Conservation (phyloP, 23 tunicate species). For the Clavelina lepadiformis region DNA sequence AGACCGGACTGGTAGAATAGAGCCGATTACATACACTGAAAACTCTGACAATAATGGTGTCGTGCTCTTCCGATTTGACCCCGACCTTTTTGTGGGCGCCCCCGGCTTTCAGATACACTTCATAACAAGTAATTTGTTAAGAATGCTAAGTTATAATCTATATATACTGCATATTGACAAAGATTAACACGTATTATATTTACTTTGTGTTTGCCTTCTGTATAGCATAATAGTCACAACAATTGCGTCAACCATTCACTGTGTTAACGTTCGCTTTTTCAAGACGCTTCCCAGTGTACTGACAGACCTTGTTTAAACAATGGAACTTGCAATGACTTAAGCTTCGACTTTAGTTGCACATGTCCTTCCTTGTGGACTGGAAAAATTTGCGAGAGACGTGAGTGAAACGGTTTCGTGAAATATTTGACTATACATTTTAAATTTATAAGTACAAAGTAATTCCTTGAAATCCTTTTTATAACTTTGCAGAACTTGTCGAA, state of each 20-base stretch:
- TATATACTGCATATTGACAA: neutral
- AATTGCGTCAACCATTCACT: too few relatives aligned
- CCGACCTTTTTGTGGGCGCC: neutral
- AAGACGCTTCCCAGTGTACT: slow-evolving; percentile 2
- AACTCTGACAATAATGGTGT: slow-evolving; percentile 15
- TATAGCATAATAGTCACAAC: too few relatives aligned
- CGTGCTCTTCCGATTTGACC: slow-evolving; percentile 1
- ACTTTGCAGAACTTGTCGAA: neutral
- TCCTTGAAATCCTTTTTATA: too few relatives aligned
- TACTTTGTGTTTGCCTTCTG: too few relatives aligned
- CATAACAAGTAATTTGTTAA: slow-evolving; percentile 13
- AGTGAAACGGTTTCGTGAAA: too few relatives aligned
- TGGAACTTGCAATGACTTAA: neutral
- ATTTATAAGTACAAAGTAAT: too few relatives aligned
- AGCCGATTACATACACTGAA: neutral
- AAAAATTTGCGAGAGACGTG: slow-evolving; percentile 3
- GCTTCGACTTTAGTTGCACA: slow-evolving; percentile 5
- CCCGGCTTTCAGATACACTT: slow-evolving; percentile 10
- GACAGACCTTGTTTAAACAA: slow-evolving; percentile 8
- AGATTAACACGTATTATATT: too few relatives aligned
- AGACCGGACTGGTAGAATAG: neutral
- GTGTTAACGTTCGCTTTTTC: too few relatives aligned
- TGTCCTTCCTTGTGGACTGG: slow-evolving; percentile 12
- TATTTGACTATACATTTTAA: too few relatives aligned
- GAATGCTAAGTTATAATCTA: neutral